Conservation (phyloP, 2,797 vertebrate species). For the Tragopan temminckii region DNA sequence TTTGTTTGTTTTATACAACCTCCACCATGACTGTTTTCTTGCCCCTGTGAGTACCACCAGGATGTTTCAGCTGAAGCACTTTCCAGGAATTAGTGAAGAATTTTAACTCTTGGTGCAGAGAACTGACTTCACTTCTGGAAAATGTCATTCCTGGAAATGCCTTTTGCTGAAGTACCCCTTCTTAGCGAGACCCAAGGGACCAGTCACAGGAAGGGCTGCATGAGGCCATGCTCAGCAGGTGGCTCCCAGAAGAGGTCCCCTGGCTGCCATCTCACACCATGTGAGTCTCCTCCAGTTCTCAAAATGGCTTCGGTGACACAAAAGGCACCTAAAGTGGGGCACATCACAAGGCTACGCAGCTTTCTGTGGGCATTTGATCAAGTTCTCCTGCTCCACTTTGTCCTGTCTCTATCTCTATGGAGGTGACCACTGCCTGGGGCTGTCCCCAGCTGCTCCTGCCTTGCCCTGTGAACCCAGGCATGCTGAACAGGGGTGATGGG, state of each 20-base stretch:
- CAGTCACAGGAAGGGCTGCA: neutral
- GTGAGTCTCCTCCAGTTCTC: accelerated
- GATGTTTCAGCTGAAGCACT: neutral
- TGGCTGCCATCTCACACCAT: accelerated
- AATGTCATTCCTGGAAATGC: neutral
- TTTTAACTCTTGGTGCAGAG: neutral
- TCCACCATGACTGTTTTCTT: neutral
- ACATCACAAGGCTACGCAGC: accelerated
- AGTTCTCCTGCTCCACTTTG: neutral
- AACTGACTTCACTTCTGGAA: neutral
- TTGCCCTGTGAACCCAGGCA: neutral
- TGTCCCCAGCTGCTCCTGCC: neutral
- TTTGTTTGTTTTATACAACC: neutral
- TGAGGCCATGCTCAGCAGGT: neutral
- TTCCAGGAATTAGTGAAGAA: constrained; percentile 8
- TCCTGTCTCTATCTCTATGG: accelerated
- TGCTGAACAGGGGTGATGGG: neutral
- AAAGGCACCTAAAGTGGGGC: neutral
- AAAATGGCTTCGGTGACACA: neutral
- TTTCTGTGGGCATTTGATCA: neutral
- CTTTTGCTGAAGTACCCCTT: neutral
- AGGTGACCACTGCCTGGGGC: neutral
- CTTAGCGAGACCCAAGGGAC: neutral
- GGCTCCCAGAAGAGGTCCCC: neutral
- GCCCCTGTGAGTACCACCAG: accelerated